Evolutionary conservation across 2,113 vertebrate species (phyloP).

Genomic region (Sorex fumeus): DNA sequence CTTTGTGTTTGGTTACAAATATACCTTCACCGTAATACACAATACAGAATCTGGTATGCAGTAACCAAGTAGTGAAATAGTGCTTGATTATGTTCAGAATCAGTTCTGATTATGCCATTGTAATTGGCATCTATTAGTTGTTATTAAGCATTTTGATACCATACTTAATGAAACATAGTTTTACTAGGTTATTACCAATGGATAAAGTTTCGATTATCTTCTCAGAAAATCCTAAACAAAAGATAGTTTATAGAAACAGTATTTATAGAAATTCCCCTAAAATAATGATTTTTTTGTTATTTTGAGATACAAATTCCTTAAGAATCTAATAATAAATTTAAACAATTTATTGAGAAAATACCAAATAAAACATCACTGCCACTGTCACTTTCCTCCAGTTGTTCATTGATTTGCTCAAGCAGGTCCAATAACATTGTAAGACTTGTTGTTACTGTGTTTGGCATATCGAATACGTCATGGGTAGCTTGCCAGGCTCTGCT

Average conservation of each 20-base stretch:
- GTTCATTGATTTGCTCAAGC: too few species aligned
- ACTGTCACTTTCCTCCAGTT: too few species aligned
- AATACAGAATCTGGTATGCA: neutral
- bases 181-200: neutral
- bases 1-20: neutral
- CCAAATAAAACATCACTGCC: too few species aligned
- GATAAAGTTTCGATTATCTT: neutral
- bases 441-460: too few species aligned
- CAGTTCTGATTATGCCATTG: neutral
- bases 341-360: neutral
- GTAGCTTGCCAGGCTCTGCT: too few species aligned
- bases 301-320: neutral
- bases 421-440: too few species aligned
- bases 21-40: neutral
- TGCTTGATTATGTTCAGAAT: neutral
- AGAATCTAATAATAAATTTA: neutral
- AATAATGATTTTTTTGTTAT: neutral
- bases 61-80: neutral
- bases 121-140: neutral
- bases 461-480: too few species aligned
- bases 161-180: neutral
- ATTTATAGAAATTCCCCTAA: conserved; percentile 16
- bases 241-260: neutral
- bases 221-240: conserved; percentile 7
- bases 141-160: conserved; percentile 41